phyloP scores from a whole-genome alignment of 2,113 vertebrate genomes.

The Alligator sinensis region DNA sequence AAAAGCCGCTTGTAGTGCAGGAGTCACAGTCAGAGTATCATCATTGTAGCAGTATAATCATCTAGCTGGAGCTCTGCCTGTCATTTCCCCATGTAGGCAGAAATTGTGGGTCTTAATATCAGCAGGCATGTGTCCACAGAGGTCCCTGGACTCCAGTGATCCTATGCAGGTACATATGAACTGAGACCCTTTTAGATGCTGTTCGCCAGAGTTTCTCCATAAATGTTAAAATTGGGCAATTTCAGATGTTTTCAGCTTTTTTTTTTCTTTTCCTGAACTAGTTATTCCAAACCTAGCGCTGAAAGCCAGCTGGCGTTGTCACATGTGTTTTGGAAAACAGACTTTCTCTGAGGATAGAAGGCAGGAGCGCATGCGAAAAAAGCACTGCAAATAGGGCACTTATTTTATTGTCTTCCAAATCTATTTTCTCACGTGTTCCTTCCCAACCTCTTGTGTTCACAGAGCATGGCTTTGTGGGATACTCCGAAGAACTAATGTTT shows the following conservation, averaged over 20 bases:
- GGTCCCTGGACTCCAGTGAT: background rate
- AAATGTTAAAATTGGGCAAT: background rate
- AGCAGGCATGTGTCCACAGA: background rate
- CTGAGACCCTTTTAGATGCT: background rate
- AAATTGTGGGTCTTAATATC: background rate
- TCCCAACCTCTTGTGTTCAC: background rate
- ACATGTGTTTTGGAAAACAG: fast-evolving
- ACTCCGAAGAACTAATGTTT: conserved; percentile 84
- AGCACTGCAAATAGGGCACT: background rate
- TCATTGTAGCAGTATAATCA: background rate
- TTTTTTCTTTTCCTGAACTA: background rate
- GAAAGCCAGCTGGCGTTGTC: background rate
- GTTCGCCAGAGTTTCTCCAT: background rate
- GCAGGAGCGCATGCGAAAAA: background rate
- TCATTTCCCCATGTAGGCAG: background rate
- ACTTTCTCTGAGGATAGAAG: fast-evolving
- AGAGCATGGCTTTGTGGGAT: conserved; percentile 94
- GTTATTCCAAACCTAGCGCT: background rate
- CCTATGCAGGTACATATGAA: background rate
- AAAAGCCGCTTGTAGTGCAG: too few species aligned
- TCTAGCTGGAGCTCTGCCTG: background rate
- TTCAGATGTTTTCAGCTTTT: background rate
- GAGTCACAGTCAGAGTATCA: too few species aligned
- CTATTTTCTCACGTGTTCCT: background rate
- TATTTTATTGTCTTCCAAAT: background rate